Evolutionary conservation across 2,888 invertebrate genomes (phyloP).

Genomic region (Allygus modestus): DNA sequence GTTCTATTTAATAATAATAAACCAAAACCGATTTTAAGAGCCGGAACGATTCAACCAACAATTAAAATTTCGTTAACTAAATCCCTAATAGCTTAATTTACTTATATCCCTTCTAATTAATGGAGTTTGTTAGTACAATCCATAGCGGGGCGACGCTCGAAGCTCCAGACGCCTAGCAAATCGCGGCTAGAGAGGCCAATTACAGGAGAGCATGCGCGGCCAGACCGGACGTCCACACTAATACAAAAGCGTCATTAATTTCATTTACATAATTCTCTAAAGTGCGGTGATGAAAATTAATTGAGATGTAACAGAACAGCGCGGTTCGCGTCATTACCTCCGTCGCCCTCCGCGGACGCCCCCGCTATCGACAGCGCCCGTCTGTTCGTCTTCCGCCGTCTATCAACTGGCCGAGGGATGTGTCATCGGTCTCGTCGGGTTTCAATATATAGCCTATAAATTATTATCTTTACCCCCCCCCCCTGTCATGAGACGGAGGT

Average conservation of each 20-base stretch:
- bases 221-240: constrained; percentile 47
- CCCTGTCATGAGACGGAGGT: no score
- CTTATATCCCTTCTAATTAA: constrained; percentile 26
- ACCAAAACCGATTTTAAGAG: background rate
- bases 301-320: constrained; percentile 43
- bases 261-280: constrained; percentile 56
- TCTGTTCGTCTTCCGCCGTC: background rate
- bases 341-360: background rate
- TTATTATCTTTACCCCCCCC: no score
- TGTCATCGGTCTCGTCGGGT: no score
- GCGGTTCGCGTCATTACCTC: constrained; percentile 35
- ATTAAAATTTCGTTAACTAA: constrained; percentile 25
- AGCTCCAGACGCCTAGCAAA: constrained; percentile 13
- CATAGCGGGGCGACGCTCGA: background rate
- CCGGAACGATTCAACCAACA: constrained; percentile 2
- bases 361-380: background rate
- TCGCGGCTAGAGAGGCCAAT: constrained; percentile 23
- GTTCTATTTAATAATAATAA: background rate
- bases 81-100: constrained; percentile 30
- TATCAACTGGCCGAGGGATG: background rate
- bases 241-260: constrained; percentile 56
- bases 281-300: constrained; percentile 57
- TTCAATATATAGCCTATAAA: no score
- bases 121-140: constrained; percentile 5
- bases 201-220: background rate